Conservation (phyloP, 2,797 vertebrate species). For the Alca torda region DNA sequence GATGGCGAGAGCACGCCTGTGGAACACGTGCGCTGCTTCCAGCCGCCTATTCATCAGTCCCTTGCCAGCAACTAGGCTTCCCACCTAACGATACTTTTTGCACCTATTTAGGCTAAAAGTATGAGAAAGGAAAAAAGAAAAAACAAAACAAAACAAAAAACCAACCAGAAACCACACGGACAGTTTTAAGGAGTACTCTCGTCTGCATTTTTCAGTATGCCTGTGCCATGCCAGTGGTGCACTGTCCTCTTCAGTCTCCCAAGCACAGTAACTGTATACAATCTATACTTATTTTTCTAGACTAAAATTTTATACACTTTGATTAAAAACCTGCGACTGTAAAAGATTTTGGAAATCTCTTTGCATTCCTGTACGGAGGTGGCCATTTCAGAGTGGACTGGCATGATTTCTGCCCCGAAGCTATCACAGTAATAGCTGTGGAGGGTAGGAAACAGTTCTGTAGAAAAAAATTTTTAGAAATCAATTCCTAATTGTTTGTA, state of each 20-base stretch:
- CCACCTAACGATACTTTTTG: not conserved
- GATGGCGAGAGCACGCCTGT: constrained; percentile 96
- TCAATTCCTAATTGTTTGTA: constrained; percentile 40
- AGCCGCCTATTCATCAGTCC: constrained; percentile 97
- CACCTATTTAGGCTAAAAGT: not conserved
- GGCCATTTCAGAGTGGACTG: constrained; percentile 39
- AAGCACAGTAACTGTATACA: constrained; percentile 76
- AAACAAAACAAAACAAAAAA: not conserved
- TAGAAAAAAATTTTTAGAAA: constrained; percentile 22
- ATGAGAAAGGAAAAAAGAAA: not conserved
- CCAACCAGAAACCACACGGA: not conserved
- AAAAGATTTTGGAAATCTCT: constrained; percentile 36
- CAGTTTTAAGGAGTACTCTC: not conserved
- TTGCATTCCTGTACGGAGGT: constrained; percentile 21
- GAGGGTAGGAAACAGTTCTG: constrained; percentile 20
- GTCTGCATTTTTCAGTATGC: constrained; percentile 41
- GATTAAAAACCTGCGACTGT: constrained; percentile 49
- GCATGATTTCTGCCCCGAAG: not conserved
- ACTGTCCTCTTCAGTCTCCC: constrained; percentile 35
- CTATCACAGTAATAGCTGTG: not conserved
- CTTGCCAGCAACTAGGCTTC: constrained; percentile 88
- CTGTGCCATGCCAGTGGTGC: constrained; percentile 32
- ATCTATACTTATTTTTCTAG: constrained; percentile 80
- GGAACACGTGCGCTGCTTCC: constrained; percentile 97
- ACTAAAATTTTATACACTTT: constrained; percentile 75